phyloP scores from a whole-genome alignment of 2,888 invertebrate species.

The Perizoma flavofasciatum region DNA sequence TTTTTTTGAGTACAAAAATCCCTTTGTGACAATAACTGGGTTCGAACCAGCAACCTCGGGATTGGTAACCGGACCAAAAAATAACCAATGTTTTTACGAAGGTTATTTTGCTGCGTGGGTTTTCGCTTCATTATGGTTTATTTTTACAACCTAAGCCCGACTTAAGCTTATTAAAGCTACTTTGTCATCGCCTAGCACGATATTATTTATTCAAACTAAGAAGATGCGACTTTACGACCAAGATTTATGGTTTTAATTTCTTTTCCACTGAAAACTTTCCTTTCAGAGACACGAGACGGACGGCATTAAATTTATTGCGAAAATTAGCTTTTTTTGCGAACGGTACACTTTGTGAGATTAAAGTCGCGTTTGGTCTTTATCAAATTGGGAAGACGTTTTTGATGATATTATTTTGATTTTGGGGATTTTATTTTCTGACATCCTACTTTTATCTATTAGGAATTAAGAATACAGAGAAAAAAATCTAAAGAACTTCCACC shows the following conservation, averaged over 20 bases:
- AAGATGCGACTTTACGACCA: slow-evolving; percentile 32
- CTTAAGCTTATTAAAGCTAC: slow-evolving; percentile 28
- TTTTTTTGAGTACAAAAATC: no score
- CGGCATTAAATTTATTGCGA: slow-evolving; percentile 41
- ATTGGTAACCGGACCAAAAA: no score
- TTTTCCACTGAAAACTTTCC: slow-evolving; percentile 39
- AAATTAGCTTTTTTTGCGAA: slow-evolving; percentile 39
- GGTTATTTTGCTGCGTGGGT: no score
- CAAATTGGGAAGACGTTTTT: slow-evolving; percentile 18
- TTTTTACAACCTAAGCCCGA: slow-evolving; percentile 10
- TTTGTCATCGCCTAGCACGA: slow-evolving; percentile 28
- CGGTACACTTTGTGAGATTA: slow-evolving; percentile 29
- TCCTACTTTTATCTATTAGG: no score
- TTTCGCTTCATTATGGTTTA: no score
- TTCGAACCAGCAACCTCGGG: no score
- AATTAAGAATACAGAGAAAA: no score
- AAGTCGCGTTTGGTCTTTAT: slow-evolving; percentile 21
- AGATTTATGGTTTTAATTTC: slow-evolving; percentile 47
- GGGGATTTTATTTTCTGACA: no score
- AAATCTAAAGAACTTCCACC: no score
- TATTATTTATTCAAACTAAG: slow-evolving; percentile 40
- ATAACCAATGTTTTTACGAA: no score
- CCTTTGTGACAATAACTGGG: no score
- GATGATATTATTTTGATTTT: no score
- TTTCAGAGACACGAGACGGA: slow-evolving; percentile 35